Base-by-base conservation (phyloP, 2,797 vertebrate genomes). In the Adrianichthys oophorus region DNA sequence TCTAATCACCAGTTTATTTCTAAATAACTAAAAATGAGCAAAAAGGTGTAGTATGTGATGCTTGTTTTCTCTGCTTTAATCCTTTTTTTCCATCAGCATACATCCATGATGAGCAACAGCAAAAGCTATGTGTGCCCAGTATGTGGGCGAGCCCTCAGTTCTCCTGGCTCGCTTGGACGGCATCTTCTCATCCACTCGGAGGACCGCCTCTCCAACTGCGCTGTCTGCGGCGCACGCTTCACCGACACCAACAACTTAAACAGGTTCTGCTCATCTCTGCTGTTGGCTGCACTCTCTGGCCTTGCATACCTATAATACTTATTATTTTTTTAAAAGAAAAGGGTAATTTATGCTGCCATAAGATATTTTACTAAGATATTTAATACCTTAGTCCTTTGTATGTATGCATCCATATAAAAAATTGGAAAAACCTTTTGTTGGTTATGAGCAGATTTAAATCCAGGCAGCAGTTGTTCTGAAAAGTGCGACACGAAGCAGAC, bases 131-230 rank as follows among this genome's bases (percentile, higher is more conserved):
- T 98, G 88, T 98, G 98, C 86, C 96, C 96, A 0, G 95, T 97
- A 63, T 98, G 97, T 70, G 96, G 96, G 84, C 95, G 97, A 72
- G 95, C 95, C 66, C 95, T 98, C 78, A 97, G 96, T 87, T 98
- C 97, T 37, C 96, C 96, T 0, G 96, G 96, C 67, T 99, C 98
- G 7, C 87, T 98, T 19, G 97, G 97, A 51, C 93, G 96, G 47
- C 98, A 98, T 86, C 95, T 98, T 64, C 94, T 98, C 75, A 98
- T 98, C 88, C 97, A 98, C 89, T 98, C 97, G 0, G 95, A 98
- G 83, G 95, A 98, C 90, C 96, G 97, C 75, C 92, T 96, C 63
- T 98, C 97, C 79, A 98, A 98, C 92, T 98, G 98, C 60, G 97
- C 97, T 2, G 96, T 99, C 62, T 99, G 97, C 49, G 98, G 98